phyloP scores from a whole-genome alignment of 2,113 vertebrate genomes.

The Lutjanus erythropterus region DNA sequence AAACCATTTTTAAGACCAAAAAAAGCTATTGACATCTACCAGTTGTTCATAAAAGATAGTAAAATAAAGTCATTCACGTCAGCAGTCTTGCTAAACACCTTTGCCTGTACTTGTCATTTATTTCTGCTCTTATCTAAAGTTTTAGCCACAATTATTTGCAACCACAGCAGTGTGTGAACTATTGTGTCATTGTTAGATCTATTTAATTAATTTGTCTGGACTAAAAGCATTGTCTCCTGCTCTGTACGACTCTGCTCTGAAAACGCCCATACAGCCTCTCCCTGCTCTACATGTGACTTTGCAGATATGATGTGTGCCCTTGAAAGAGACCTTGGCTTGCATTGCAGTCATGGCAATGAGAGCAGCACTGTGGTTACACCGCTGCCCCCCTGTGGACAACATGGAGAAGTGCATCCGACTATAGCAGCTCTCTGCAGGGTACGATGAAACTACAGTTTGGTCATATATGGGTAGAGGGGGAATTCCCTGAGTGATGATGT shows the following conservation, averaged over 20 bases:
- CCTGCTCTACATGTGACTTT: constrained; percentile 79
- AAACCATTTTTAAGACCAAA: neutral
- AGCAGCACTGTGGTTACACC: constrained; percentile 36
- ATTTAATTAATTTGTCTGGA: constrained; percentile 1
- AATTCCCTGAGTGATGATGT: constrained; percentile 9
- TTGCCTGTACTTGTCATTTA: neutral
- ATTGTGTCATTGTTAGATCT: neutral
- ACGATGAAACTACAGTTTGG: neutral
- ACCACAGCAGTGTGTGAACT: neutral
- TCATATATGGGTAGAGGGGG: constrained; percentile 17
- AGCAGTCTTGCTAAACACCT: neutral
- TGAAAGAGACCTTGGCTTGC: constrained; percentile 80
- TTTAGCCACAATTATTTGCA: constrained; percentile 24
- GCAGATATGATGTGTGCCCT: constrained; percentile 84
- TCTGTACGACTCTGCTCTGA: constrained; percentile 4
- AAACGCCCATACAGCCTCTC: constrained; percentile 60
- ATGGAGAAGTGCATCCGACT: constrained; percentile 28
- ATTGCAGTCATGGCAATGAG: constrained; percentile 70
- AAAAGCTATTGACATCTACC: neutral
- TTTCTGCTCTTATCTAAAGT: constrained; percentile 10
- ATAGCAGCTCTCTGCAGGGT: neutral
- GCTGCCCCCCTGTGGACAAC: constrained; percentile 63
- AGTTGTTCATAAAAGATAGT: neutral
- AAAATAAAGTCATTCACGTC: neutral
- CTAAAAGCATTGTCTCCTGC: neutral